Conservation (phyloP, 2,888 invertebrate species). For the Bimastos eiseni region DNA sequence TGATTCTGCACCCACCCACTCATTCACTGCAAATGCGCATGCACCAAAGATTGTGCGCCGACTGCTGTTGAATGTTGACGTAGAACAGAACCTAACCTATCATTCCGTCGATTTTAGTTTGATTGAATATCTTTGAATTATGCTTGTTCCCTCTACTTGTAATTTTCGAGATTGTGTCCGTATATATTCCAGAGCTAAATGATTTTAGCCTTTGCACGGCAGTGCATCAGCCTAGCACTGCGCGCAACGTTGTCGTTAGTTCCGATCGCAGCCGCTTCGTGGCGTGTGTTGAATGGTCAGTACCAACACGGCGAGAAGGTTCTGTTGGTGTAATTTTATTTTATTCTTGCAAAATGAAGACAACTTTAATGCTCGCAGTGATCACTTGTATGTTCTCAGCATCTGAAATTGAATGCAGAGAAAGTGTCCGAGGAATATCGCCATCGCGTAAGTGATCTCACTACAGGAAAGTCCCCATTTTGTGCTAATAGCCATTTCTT, state of each 20-base stretch:
- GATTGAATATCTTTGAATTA: too few species aligned
- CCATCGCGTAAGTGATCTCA: not conserved
- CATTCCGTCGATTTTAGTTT: too few species aligned
- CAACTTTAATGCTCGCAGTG: not conserved
- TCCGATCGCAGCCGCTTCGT: conserved; percentile 15
- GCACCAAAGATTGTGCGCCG: too few species aligned
- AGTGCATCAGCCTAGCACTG: not conserved
- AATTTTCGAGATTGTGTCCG: too few species aligned
- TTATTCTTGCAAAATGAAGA: not conserved
- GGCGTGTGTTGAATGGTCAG: not conserved
- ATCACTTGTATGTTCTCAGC: not conserved
- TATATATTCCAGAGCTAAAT: not conserved
- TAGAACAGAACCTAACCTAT: too few species aligned
- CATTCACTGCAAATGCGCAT: too few species aligned
- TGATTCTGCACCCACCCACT: too few species aligned
- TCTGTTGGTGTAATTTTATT: not conserved
- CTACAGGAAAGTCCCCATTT: not conserved
- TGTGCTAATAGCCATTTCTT: not conserved
- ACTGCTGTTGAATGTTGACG: too few species aligned
- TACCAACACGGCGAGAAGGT: not conserved
- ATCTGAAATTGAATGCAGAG: not conserved
- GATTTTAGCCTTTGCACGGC: not conserved
- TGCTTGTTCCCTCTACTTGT: too few species aligned
- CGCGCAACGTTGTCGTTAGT: not conserved
- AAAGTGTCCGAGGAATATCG: not conserved